These are phyloP conservation scores for Oncopodura yosiiana DNA, from an alignment of 1,140 invertebrate species.

Conservation along the genomic window DNA sequence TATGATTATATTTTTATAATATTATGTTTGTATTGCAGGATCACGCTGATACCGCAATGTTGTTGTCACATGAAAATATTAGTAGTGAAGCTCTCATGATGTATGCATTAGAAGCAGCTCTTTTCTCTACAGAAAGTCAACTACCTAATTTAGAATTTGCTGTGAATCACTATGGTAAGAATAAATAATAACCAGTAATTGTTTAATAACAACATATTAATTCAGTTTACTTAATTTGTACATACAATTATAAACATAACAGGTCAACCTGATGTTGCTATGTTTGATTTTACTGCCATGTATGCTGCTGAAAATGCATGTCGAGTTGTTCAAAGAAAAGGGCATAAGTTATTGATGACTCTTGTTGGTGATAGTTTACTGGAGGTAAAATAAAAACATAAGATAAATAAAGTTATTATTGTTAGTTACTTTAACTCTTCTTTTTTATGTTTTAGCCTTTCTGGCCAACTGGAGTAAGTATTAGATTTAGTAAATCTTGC, in stretches of 20 bases:
- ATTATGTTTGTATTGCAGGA: constrained; percentile 51
- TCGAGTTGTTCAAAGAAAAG: constrained; percentile 63
- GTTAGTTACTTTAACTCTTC: not conserved
- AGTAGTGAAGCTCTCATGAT: constrained; percentile 74
- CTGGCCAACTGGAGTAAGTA: constrained; percentile 32
- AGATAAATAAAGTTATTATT: constrained; percentile 6
- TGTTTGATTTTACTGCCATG: constrained; percentile 99
- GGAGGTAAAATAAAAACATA: constrained; percentile 51
- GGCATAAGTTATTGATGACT: constrained; percentile 69
- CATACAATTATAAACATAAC: no score
- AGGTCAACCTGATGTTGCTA: constrained; percentile 95
- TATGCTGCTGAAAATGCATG: constrained; percentile 93
- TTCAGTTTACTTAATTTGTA: no score
- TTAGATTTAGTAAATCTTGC: no score
- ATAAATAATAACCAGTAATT: no score
- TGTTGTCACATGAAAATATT: constrained; percentile 82
- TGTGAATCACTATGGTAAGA: constrained; percentile 95
- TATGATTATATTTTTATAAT: constrained; percentile 6
- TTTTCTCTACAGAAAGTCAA: constrained; percentile 87
- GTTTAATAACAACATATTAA: no score
- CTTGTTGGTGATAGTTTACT: constrained; percentile 92
- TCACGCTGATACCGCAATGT: constrained; percentile 72
- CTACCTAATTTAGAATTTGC: constrained; percentile 88
- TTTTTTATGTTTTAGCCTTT: constrained; percentile 22
- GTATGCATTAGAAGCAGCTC: constrained; percentile 92